Base-by-base conservation (phyloP, 2,888 invertebrate genomes). In the Protophormia terraenovae region DNA sequence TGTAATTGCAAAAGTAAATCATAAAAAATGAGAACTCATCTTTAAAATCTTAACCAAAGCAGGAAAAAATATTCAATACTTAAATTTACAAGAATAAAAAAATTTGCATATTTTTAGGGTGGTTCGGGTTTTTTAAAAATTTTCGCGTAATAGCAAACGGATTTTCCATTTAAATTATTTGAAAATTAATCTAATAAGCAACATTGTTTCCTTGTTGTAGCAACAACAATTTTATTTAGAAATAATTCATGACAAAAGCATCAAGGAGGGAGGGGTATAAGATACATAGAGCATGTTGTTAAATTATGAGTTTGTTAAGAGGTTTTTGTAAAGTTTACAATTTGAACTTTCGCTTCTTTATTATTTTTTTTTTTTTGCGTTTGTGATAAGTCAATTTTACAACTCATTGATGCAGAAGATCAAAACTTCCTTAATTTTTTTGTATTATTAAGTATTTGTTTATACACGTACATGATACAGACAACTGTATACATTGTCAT, bases 381-480 rank as follows among this genome's bases (percentile, higher is more conserved):
- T 77, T 58, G 78, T 87, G 87, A 87, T 90, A 89, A 91, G 91
- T 91, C 92, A 91, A 91, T 91, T 91, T 91, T 88, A 91, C 92
- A 91, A 92, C 85, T 90, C 91, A 91, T 91, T 91, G 92, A 91
- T 91, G 91, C 91, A 91, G 92, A 91, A 91, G 90, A 90, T 90
- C 90, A 90, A 90, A 85, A 91, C 91, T 91, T 91, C 91, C 89
- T 66, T 79, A 24, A 41, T 53, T 53, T 64, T 76, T 82, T 64
- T 41, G 3, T 22, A 22, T 32, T 72, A 60, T 29, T 69, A 78
- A 78, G 47, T 60, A 69, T 78, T 69, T 69, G 55, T 58, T 67
- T 29, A 16, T 67, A 45, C 69, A 32, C 24, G 55, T 67, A 24
- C 24, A 60, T 38, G 50, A 27, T 29, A 62, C 27, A 78, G 60